phyloP scores from a whole-genome alignment of 2,888 invertebrate genomes.

The Dugesia japonica region DNA sequence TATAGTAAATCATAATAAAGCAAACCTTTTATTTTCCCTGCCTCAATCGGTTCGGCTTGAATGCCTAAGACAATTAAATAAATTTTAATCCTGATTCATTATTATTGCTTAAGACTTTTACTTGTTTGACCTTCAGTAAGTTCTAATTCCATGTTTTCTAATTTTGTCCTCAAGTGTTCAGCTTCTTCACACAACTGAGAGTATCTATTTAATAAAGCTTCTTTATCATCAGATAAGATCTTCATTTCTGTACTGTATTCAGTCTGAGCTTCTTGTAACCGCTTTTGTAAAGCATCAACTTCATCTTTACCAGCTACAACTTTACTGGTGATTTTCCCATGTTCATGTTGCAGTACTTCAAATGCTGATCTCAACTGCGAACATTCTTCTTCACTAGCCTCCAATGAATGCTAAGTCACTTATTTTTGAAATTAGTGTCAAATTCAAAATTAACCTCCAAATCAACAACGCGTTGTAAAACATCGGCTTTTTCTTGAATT shows the following conservation, averaged over 20 bases:
- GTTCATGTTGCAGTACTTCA: background rate
- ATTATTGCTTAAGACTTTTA: background rate
- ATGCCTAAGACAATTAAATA: too few species aligned
- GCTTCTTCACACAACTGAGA: background rate
- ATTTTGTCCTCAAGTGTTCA: background rate
- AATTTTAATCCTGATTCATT: too few species aligned
- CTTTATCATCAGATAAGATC: background rate
- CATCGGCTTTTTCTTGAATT: conserved; percentile 7
- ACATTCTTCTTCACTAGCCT: background rate
- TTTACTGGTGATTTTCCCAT: conserved; percentile 4
- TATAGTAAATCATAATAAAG: too few species aligned
- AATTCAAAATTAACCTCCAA: background rate
- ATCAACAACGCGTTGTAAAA: conserved; percentile 3
- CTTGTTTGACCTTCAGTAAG: background rate
- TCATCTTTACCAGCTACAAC: conserved; percentile 4
- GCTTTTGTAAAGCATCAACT: background rate
- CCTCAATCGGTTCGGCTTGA: too few species aligned
- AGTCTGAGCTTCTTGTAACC: conserved; percentile 13
- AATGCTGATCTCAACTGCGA: background rate
- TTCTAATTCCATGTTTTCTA: background rate
- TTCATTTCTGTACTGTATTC: conserved; percentile 14
- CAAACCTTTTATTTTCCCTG: too few species aligned
- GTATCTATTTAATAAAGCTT: background rate
- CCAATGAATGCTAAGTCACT: background rate
- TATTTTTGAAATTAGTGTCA: background rate